Conservation (phyloP, 2,113 vertebrate species). For the Quiscalus mexicanus region DNA sequence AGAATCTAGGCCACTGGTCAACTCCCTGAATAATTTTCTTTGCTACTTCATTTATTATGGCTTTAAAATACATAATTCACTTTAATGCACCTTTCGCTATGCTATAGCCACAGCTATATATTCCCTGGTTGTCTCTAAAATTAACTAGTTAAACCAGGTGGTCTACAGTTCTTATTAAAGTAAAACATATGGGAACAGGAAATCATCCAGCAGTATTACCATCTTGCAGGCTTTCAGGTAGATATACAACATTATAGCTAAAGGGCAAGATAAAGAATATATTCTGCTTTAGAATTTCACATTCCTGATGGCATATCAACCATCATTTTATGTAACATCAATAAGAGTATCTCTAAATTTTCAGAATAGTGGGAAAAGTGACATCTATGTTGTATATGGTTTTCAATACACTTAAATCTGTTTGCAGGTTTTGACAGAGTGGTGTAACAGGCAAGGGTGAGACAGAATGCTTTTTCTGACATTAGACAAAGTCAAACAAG, state of each 20-base stretch:
- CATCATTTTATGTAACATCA: not conserved
- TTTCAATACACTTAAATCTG: not conserved
- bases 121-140: conserved; percentile 5
- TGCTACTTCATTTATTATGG: not conserved
- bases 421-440: not conserved
- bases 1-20: not conserved
- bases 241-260: not conserved
- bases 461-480: not conserved
- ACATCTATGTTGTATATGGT: not conserved
- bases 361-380: not conserved
- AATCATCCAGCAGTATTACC: not conserved
- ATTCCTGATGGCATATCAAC: not conserved
- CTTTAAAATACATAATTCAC: not conserved
- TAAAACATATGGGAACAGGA: not conserved
- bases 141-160: not conserved
- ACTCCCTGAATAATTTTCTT: not conserved
- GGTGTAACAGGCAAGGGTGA: not conserved
- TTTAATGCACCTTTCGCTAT: not conserved
- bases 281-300: not conserved
- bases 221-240: not conserved
- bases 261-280: not conserved
- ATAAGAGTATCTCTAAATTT: not conserved
- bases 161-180: not conserved
- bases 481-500: not conserved
- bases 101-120: not conserved